Conservation (phyloP, 2,888 invertebrate species). For the Chrysolina americana region DNA sequence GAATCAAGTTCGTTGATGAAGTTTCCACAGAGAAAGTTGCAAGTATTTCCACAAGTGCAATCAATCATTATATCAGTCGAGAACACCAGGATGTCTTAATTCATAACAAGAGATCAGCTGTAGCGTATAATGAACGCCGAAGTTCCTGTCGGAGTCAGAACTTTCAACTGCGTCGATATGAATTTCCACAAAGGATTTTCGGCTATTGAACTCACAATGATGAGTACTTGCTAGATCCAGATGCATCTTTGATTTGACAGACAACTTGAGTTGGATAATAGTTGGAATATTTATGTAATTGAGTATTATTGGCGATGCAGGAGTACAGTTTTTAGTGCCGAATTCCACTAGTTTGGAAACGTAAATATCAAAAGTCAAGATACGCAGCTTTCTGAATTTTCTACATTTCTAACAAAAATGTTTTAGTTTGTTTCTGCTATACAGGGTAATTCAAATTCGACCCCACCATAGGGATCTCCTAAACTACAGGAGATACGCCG, state of each 20-base stretch:
- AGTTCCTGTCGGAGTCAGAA: slow-evolving; percentile 47
- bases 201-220: slow-evolving; percentile 32
- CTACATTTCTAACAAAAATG: no score
- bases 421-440: no score
- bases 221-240: slow-evolving; percentile 4
- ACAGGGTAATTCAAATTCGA: no score
- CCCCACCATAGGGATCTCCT: no score
- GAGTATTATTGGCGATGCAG: no score
- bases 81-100: slow-evolving; percentile 57
- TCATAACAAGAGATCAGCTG: slow-evolving; percentile 55
- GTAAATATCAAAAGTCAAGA: no score
- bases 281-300: no score
- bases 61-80: slow-evolving; percentile 55
- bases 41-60: slow-evolving; percentile 48
- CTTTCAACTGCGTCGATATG: slow-evolving; percentile 40
- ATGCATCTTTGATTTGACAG: slow-evolving; percentile 4
- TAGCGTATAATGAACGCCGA: slow-evolving; percentile 49
- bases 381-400: no score
- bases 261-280: no score
- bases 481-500: no score
- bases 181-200: slow-evolving; percentile 42
- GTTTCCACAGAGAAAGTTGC: slow-evolving; percentile 41
- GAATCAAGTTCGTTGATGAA: slow-evolving; percentile 34
- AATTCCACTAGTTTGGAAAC: no score
- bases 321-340: no score